Evolutionary conservation across 30 jellyfish, hydroid and myxozoan species (phyloP).

Genomic region (Cassiopea andromeda): DNA sequence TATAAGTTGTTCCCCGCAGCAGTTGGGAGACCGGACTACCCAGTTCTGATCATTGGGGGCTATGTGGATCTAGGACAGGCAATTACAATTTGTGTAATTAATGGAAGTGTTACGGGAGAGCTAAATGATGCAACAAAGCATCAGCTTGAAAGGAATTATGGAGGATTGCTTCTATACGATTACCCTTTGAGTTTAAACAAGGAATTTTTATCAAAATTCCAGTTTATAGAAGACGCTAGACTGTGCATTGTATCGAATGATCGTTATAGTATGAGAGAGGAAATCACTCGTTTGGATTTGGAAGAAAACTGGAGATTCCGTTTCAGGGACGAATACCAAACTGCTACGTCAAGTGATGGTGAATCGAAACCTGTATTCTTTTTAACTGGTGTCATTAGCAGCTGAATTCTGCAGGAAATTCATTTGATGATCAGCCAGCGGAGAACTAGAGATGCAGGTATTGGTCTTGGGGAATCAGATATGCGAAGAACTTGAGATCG

Average conservation of each 20-base stretch:
- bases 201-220: conserved; percentile 70
- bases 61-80: conserved; percentile 79
- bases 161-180: conserved; percentile 80
- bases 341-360: conserved; percentile 80
- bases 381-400: conserved; percentile 54
- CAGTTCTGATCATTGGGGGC: conserved; percentile 90
- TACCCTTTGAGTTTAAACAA: conserved; percentile 64
- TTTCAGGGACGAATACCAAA: conserved; percentile 92
- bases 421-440: too few relatives aligned
- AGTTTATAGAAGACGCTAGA: conserved; percentile 73
- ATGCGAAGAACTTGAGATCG: too few relatives aligned
- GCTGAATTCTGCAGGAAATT: conserved; percentile 3
- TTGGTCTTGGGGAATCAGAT: too few relatives aligned
- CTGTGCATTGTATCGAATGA: conserved; percentile 81
- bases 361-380: conserved; percentile 77
- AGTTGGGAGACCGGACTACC: conserved; percentile 68
- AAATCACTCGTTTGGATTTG: conserved; percentile 77
- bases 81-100: conserved; percentile 70
- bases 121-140: conserved; percentile 45
- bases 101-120: conserved; percentile 39
- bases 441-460: too few relatives aligned
- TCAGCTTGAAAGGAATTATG: conserved; percentile 55
- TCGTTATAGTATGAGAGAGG: conserved; percentile 85
- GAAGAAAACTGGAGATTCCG: conserved; percentile 93
- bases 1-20: conserved; percentile 76